Base-by-base conservation (phyloP, 2,888 invertebrate species). In the Trachelus stipa region DNA sequence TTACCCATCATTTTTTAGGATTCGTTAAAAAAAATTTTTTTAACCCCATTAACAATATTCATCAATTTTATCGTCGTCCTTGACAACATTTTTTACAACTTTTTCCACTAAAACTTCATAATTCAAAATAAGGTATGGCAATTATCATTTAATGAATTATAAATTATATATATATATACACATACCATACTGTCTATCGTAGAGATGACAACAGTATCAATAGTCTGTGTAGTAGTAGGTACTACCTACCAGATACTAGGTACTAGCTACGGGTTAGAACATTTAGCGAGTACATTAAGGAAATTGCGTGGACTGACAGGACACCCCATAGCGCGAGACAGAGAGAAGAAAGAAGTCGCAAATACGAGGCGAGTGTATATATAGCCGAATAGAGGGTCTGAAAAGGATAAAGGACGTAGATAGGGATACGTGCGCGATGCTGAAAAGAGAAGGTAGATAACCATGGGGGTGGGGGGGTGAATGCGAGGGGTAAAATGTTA, bases 231-330 rank as follows among this genome's bases (percentile, higher is more conserved):
- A 23, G 56, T 23, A 23, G 56, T 56, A 56, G 23, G 23, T 23
- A 56, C 56, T 56, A 56, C 56, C 23, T 56, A 56, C 56, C 23
- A 56, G 56, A 56, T 56, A 56, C 56, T 56, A 23, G 40, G 15
- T 23, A 40, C 40, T 40, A 40, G 56, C 34, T 73, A 77, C 40
- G 80, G 76, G 77, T 74, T 40, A 83, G 84, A 85, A 83, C 88
- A 85, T 90, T 90, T 87, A 89, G 88, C 87, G 83, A 90, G 90
- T 91, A 89, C 90, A 91, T 91, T 91, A 91, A 90, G 89, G 86
- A 91, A 90, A 91, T 91, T 91, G 90, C 89, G 87, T 87, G 85
- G 86, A 86, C 87, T 87, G 86, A 81, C 81, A 74, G 71, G 78
- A 75, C 77, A 79, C 82, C 78, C 80, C 76, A 79, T 69, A 74